A percentile compares a stretch with the other conserved stretches of the same genome.
These are phyloP conservation scores for Gonioctena quinquepunctata DNA, from an alignment of 1,140 invertebrate genomes.

Conservation along the genomic window DNA sequence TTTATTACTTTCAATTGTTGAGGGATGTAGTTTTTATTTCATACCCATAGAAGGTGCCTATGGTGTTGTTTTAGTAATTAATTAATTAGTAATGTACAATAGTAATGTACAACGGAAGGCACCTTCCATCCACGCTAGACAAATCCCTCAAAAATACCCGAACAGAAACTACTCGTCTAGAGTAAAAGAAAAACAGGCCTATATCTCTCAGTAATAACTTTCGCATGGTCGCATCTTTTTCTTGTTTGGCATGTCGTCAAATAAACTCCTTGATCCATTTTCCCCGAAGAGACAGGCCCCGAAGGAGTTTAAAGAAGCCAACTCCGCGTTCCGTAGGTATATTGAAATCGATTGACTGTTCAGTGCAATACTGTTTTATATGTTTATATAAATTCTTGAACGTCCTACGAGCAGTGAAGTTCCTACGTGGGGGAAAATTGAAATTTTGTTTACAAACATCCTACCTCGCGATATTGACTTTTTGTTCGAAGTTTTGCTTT, in stretches of 20 bases:
- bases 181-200: not conserved
- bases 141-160: too few relatives aligned
- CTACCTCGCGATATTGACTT: not conserved
- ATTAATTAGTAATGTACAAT: too few relatives aligned
- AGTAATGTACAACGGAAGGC: too few relatives aligned
- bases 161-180: not conserved
- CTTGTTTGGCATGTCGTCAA: conserved; percentile 5
- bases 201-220: conserved; percentile 19
- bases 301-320: conserved; percentile 30
- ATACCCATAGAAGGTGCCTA: too few relatives aligned
- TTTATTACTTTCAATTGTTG: too few relatives aligned
- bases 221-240: conserved; percentile 14
- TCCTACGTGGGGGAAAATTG: not conserved
- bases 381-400: conserved; percentile 37
- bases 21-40: too few relatives aligned
- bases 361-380: conserved; percentile 36
- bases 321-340: conserved; percentile 27
- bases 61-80: too few relatives aligned
- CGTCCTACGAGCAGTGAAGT: not conserved
- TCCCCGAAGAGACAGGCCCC: conserved; percentile 13
- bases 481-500: too few relatives aligned
- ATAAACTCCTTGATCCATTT: conserved; percentile 12
- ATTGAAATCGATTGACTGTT: conserved; percentile 40
- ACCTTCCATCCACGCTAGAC: too few relatives aligned
- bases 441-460: not conserved